Evolutionary conservation across 2,888 invertebrate genomes (phyloP), one percentile per base, ranked within the genome.

Genomic region (Protophormia terraenovae): DNA sequence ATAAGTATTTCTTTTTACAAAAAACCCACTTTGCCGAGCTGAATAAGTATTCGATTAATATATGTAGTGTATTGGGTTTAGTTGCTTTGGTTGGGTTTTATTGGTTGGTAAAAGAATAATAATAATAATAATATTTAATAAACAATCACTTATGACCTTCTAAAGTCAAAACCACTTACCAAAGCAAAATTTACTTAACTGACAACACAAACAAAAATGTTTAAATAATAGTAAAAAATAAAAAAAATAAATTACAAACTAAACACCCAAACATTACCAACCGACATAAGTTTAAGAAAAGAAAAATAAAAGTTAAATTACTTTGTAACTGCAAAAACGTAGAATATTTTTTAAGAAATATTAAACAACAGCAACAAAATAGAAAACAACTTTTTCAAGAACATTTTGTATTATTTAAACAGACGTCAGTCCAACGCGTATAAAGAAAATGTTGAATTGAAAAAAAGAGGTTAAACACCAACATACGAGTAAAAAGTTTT

Each of bases 131-230:
- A 38, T 67, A 80, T 81, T 69, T 35, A 79, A 76, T 64, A 87
- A 81, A 79, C 87, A 82, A 84, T 86, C 87, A 82, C 84, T 86
- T 82, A 66, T 79, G 87, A 82, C 87, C 86, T 87, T 87, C 86
- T 73, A 71, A 53, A 79, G 86, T 73, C 64, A 71, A 82, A 86
- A 86, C 82, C 78, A 79, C 75, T 85, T 79, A 71, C 64, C 53
- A 67, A 77, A 81, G 53, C 76, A 73, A 29, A 38, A 41, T 47
- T n/a, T 58, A 35, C 22, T 19, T 53, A 14, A 47, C 45, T 35
- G 58, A 53, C 80, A 73, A 66, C 55, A 55, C 22, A 45, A 10
- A 66, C 19, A 53, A 7, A 47, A 1, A 14, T 55, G 53, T 58
- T 47, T 35, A 35, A 69, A 69, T 0, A 53, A 16, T 1, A 66